A percentile compares a stretch with the other conserved stretches of the same genome.
Conservation (phyloP, 2,113 vertebrate species). For the Chionodraco myersi region DNA sequence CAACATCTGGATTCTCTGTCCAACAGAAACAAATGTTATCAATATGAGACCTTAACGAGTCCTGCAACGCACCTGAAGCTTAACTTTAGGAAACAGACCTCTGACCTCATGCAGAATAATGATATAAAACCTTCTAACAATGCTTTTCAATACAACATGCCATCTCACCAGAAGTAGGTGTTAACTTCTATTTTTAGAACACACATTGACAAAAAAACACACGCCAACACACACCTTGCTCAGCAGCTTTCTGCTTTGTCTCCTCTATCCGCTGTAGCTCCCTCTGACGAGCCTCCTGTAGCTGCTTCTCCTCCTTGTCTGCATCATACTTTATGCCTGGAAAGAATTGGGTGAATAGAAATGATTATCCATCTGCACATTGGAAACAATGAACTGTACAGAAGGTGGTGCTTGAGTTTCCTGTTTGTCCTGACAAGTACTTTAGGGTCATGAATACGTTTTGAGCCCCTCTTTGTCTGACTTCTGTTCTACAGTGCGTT, state of each 20-base stretch:
- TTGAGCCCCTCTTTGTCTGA: not conserved
- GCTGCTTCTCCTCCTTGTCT: conserved; percentile 93
- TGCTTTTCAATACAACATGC: not conserved
- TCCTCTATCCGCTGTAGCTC: conserved; percentile 96
- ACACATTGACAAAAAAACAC: not conserved
- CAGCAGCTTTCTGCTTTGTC: conserved; percentile 93
- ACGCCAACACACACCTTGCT: conserved; percentile 81
- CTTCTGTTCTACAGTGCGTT: not conserved
- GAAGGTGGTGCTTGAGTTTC: not conserved
- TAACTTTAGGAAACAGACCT: not conserved
- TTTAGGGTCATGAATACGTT: conserved; percentile 43
- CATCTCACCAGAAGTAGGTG: not conserved
- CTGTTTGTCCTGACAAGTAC: conserved; percentile 12
- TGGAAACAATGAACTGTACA: not conserved
- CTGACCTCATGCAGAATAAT: not conserved
- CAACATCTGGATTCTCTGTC: conserved; percentile 87
- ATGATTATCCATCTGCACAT: not conserved
- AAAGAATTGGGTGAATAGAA: conserved; percentile 1
- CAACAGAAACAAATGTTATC: conserved; percentile 36
- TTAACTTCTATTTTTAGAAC: not conserved
- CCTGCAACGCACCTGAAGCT: not conserved
- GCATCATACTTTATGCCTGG: conserved; percentile 96
- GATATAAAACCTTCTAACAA: not conserved
- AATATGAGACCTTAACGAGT: not conserved
- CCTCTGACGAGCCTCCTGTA: conserved; percentile 91